Base-by-base conservation (phyloP, 1,140 invertebrate species). In the Bombus polaris region DNA sequence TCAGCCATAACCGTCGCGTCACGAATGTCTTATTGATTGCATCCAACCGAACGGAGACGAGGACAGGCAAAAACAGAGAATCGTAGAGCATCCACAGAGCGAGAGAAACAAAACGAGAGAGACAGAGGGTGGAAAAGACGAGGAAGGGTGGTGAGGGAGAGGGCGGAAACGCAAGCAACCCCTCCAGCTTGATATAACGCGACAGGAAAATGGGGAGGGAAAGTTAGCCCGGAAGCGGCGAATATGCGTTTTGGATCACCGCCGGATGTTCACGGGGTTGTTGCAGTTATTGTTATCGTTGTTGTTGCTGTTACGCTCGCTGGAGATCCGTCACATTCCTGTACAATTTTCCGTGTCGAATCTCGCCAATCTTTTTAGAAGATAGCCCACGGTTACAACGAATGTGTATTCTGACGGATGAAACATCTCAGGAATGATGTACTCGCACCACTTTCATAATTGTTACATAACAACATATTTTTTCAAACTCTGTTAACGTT, bases 11-110 rank as follows among this genome's bases (percentile, higher is more conserved):
- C 94, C 93, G 92, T 93, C 94, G 94, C 94, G 94, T 95, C 94
- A 94, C 94, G 94, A 95, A 95, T 95, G 95, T 95, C 95, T 95
- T 95, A 95, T 95, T 95, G 95, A 95, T 95, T 95, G 93, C 92
- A 91, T 90, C 90, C 91, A 93, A 87, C 87, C 72, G 89, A 86
- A 90, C 82, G 78, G 83, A 88, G 89, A 86, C 68, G 71, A 81
- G 87, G 68, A 66, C 77, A 44, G 80, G 88, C 87, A 85, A 85
- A 85, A 85, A 85, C 84, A 85, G 78, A 85, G 84, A 73, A 70
- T 74, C 84, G 57, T 57, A 42, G 68, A 59, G 22, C 39, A 70
- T 80, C 77, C 68, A 66, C 42, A 15, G 35, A 32, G 42, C n/a
- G n/a, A 32, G 15, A 13, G 57, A 22, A 28, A 37, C 18, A 37